Evolutionary conservation across 1,140 invertebrate genomes (phyloP).

Genomic region (Epicauta chinensis): DNA sequence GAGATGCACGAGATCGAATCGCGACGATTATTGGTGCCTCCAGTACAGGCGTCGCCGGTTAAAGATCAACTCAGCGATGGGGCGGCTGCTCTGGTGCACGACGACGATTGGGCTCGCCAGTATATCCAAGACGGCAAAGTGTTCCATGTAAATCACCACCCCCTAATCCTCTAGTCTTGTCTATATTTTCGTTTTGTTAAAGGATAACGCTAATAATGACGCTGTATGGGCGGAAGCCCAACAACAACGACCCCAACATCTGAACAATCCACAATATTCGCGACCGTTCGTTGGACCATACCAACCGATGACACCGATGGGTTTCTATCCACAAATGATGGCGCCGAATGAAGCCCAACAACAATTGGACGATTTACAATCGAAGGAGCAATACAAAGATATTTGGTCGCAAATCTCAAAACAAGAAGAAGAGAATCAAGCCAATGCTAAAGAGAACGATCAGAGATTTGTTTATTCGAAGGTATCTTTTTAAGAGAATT

Average conservation of each 20-base stretch:
- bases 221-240: constrained; percentile 37
- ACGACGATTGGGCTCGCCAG: constrained; percentile 47
- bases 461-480: constrained; percentile 64
- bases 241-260: constrained; percentile 23
- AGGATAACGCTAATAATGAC: constrained; percentile 28
- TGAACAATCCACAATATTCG: constrained; percentile 26
- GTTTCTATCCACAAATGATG: too few relatives aligned
- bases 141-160: constrained; percentile 48
- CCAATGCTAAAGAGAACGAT: constrained; percentile 50
- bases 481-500: constrained; percentile 38
- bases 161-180: background rate
- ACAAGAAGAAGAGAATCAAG: background rate
- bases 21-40: constrained; percentile 42
- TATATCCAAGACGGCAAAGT: constrained; percentile 50
- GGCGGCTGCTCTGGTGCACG: constrained; percentile 14
- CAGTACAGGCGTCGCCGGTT: constrained; percentile 47
- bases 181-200: constrained; percentile 9
- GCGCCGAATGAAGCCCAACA: too few relatives aligned
- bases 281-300: background rate
- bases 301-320: background rate
- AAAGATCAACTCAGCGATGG: constrained; percentile 49
- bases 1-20: constrained; percentile 67
- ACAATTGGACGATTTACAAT: background rate
- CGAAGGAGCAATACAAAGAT: background rate
- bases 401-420: background rate